Base-by-base conservation (phyloP, 1,140 invertebrate genomes). In the Sinella curviseta region DNA sequence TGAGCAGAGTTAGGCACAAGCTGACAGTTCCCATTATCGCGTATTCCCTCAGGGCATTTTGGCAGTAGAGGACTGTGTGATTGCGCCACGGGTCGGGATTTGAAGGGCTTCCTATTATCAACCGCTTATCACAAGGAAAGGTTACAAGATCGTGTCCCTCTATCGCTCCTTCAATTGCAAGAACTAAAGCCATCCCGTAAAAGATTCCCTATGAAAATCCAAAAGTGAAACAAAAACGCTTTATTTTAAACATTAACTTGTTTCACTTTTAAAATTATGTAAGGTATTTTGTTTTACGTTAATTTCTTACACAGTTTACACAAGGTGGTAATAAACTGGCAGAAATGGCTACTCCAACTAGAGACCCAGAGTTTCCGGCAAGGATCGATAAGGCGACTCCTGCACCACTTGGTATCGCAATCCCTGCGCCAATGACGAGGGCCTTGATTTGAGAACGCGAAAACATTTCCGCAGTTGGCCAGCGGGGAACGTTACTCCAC, bases 311-410 rank as follows among this genome's bases (percentile, higher is more conserved):
- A 85, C 92, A 93, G 86, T 96, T 96, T 4, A 95, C 94, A 80
- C 93, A 92, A 17, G 94, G 94, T n/a, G 94, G 94, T 74, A 96
- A 85, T 36, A 95, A 87, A 0, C 94, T 95, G 0, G 94, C 94
- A 1, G 94, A 95, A 85, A 96, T 95, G 3, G 94, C 94, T 48
- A 96, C 94, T 82, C 94, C 94, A 80, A 96, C 95, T 54, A 96
- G 85, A 1, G 94, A 94, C 0, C 93, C 93, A 55, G 92, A 92
- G 84, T 93, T 95, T 24, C 94, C 94, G 84, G 94, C 93, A 0
- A 96, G 88, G 36, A 96, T 88, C 35, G 94, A 94, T n/a, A 96
- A 89, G 0, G 94, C 94, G 0, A 96, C 94, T 16, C 94, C 94
- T 17, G 79, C 79, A 17, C 82, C 82, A 26, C 78, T 78, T 2